Percentiles rank a stretch among this genome's conserved stretches.
Evolutionary conservation across 2,113 vertebrate genomes (phyloP).

Genomic region (Herpetotheres cachinnans): DNA sequence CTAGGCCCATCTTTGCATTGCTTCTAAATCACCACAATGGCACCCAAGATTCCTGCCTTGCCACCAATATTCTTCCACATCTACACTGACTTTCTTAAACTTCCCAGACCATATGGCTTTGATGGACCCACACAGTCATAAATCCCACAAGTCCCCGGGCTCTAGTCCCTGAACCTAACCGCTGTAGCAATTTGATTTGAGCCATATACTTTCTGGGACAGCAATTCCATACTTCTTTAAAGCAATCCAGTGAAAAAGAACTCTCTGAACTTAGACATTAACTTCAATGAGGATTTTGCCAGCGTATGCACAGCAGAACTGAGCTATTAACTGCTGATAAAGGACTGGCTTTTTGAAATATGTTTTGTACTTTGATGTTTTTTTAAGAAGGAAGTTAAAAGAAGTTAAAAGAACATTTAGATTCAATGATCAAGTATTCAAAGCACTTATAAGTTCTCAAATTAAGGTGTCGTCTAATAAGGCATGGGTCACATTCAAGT

Average conservation of each 20-base stretch:
- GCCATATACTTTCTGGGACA: background rate
- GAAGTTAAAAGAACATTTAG: constrained; percentile 35
- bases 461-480: constrained; percentile 3
- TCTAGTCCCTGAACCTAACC: background rate
- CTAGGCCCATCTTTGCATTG: background rate
- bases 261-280: background rate
- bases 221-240: background rate
- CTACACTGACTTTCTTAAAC: background rate
- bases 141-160: background rate
- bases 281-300: background rate
- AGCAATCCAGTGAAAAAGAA: background rate
- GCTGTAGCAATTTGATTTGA: background rate
- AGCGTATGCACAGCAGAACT: background rate
- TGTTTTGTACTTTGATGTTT: constrained; percentile 13
- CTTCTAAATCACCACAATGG: background rate
- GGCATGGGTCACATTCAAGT: background rate
- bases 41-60: background rate
- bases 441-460: background rate
- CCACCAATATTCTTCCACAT: background rate
- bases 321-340: constrained; percentile 35
- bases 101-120: background rate
- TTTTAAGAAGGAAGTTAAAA: constrained; percentile 13
- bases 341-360: constrained; percentile 15
- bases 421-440: background rate
- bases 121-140: background rate